Conservation (phyloP, 2,113 vertebrate species). For the Seriola dumerili region DNA sequence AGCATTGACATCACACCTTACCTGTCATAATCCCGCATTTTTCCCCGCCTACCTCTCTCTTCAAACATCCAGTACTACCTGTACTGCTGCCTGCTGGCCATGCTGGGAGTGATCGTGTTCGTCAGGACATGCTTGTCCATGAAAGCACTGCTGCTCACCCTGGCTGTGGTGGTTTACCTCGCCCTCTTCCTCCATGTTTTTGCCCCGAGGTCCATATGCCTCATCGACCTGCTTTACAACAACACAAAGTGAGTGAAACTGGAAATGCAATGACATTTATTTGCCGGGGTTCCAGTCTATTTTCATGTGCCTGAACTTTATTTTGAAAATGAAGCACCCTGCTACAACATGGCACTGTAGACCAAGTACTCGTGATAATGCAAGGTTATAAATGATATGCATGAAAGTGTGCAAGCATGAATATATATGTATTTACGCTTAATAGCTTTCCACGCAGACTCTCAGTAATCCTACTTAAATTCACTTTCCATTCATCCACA, state of each 20-base stretch:
- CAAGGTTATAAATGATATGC: neutral
- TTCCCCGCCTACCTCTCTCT: neutral
- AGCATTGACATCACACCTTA: too few species aligned
- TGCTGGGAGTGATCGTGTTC: conserved; percentile 90
- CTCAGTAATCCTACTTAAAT: neutral
- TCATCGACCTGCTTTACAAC: conserved; percentile 81
- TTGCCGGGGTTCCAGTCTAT: too few species aligned
- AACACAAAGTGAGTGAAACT: conserved; percentile 64
- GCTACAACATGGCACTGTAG: too few species aligned
- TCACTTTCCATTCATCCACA: conserved; percentile 10
- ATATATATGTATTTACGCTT: neutral
- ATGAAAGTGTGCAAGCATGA: neutral
- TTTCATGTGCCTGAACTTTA: too few species aligned
- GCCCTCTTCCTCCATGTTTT: conserved; percentile 88
- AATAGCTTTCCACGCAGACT: neutral
- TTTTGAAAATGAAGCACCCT: neutral
- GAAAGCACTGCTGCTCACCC: conserved; percentile 87
- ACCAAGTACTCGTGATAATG: too few species aligned
- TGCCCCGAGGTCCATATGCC: conserved; percentile 82
- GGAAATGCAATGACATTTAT: too few species aligned
- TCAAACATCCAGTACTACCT: conserved; percentile 87
- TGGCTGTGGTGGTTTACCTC: conserved; percentile 89
- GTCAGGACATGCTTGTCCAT: conserved; percentile 86
- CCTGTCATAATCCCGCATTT: neutral
- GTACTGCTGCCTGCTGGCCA: conserved; percentile 90